Base-by-base conservation (phyloP, 2,797 vertebrate genomes). In the Muraenolepis orangiensis region DNA sequence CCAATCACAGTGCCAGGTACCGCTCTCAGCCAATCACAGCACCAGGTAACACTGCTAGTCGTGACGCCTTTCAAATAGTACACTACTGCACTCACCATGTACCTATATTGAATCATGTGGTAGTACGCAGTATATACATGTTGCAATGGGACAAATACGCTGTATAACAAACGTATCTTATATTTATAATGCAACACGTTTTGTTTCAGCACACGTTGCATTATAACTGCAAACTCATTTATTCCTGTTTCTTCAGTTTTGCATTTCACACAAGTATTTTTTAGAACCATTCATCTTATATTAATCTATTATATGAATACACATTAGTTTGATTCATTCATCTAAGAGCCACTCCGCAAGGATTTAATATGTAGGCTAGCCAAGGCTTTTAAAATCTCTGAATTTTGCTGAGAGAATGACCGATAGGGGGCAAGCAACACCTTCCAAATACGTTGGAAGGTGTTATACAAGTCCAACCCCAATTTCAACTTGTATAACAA, bases 1-100 rank as follows among this genome's bases (percentile, higher is more conserved):
- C 94, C 79, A 91, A 88, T 93, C 93, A 82, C 89, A 94, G 93
- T 95, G 93, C 96, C 96, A 96, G 96, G 95, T 85, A 90, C 81
- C 87, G 88, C 91, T 82, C 89, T 89, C 79, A 93, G 88, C 96
- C 96, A 98, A 98, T 98, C 90, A 89, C 76, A 82, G 75, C 30
- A 81, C 80, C 84, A 88, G 87, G 82, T 88, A 88, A 84, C 87
- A 78, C 76, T 70, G 79, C 26, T 23, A 74, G 85, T 89, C 88
- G 87, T 90, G 91, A 91, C 89, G 86, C 77, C 70, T 80, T 88
- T 90, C 82, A 88, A 88, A 91, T 78, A 26, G 57, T 12, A 64
- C 5, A 64, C 18, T 51, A 64, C 18, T 51, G 51, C 10, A 57
- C 8, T 1, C 14, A 57, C 6, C 51, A n/a, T 34, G 6, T n/a